Evolutionary conservation across 2,888 invertebrate species (phyloP), one percentile per base, ranked within the genome.

Genomic region (Cyrtodaria siliqua): DNA sequence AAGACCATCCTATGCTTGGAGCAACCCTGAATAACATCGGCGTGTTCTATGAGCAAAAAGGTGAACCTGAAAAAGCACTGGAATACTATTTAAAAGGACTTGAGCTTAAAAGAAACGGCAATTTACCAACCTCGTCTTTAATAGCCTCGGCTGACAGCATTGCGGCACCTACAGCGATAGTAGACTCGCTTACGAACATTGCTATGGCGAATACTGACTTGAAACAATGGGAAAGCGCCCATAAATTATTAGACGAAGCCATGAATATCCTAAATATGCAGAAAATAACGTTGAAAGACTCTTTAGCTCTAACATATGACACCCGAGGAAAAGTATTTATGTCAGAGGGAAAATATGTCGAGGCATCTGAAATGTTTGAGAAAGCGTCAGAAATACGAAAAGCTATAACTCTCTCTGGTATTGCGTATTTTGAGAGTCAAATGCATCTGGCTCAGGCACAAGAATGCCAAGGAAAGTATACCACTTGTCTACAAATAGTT

Each of bases 1-100:
- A 72, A 27, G 47, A 78, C 12, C 77, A 80, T 29, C 76, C 78
- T 2, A 38, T 50, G 8, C 77, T 85, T 44, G 84, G 82, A 1
- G 62, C 79, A 1, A 62, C 72, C 18, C 72, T 78, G 42, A 86
- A 87, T 61, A 87, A 87, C 73, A 74, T 86, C 18, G 88, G 86
- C n/a, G n/a, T n/a, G n/a, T n/a, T n/a, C n/a, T n/a, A n/a, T n/a
- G n/a, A n/a, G n/a, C n/a, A n/a, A n/a, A n/a, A n/a, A n/a, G n/a
- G n/a, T n/a, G n/a, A n/a, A n/a, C n/a, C n/a, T n/a, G n/a, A n/a
- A n/a, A n/a, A 77, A 20, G 85, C 87, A 9, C 49, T 74, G 2
- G 38, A 82, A 29, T 83, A 83, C 61, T 87, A 72, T 60, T 55
- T 59, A 53, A 59, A 76, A 44, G 84, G 85, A 14, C 68, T 83